Conservation (phyloP, 2,888 invertebrate species). For the Sesia apiformis region DNA sequence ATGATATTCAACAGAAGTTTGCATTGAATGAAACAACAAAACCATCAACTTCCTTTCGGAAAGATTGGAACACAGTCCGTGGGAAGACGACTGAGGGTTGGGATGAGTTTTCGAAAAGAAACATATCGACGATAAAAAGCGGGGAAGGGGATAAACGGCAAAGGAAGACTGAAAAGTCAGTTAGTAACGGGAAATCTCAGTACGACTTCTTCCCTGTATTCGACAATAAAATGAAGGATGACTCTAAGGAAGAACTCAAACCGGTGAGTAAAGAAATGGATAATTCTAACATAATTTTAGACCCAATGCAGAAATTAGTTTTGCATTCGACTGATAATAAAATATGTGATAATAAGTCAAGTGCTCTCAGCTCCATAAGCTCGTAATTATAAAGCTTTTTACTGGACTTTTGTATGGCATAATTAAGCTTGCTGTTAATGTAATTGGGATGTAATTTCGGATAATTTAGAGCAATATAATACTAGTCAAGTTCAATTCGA, state of each 20-base stretch:
- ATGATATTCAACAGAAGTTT: slow-evolving; percentile 63
- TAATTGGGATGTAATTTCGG: background rate
- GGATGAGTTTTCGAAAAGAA: slow-evolving; percentile 61
- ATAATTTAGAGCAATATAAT: background rate
- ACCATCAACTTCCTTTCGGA: slow-evolving; percentile 60
- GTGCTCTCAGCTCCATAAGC: slow-evolving; percentile 65
- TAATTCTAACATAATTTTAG: slow-evolving; percentile 64
- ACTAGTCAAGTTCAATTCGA: background rate
- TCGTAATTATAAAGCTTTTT: slow-evolving; percentile 51
- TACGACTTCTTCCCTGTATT: slow-evolving; percentile 66
- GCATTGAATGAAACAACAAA: slow-evolving; percentile 43
- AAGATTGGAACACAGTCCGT: slow-evolving; percentile 49
- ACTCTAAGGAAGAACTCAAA: slow-evolving; percentile 14
- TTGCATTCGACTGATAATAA: slow-evolving; percentile 72
- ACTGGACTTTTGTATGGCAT: slow-evolving; percentile 44
- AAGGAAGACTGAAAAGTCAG: slow-evolving; percentile 29
- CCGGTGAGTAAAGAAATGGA: slow-evolving; percentile 26
- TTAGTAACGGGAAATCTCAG: slow-evolving; percentile 54
- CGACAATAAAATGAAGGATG: slow-evolving; percentile 49
- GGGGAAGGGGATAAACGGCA: slow-evolving; percentile 31
- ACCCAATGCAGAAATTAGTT: slow-evolving; percentile 70
- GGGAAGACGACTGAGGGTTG: slow-evolving; percentile 51
- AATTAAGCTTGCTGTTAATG: slow-evolving; percentile 4
- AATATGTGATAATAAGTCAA: slow-evolving; percentile 70
- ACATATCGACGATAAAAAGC: slow-evolving; percentile 46